Evolutionary conservation across 1,140 invertebrate species (phyloP), one percentile per base, ranked within the genome.

Genomic region (Papilio glaucus): DNA sequence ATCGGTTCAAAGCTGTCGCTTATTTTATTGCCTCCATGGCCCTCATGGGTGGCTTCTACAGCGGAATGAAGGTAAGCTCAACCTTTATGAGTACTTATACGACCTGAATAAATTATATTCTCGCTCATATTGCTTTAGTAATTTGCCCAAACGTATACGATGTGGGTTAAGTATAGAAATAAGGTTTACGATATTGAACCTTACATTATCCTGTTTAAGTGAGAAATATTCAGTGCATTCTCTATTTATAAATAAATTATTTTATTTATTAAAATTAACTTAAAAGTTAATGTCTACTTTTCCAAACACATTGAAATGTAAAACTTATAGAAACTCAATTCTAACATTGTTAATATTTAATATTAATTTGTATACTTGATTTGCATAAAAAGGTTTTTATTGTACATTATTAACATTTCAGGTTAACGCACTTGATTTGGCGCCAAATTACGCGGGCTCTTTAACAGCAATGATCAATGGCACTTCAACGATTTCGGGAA

Each of bases 381-480:
- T 71, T 37, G 9, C 15, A 77, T 45, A 67, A 78, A 29, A 71
- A 81, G 8, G 7, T 21, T 1, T 21, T 49, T 49, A 49, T 1
- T 21, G 18, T 21, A 18, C 1, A 8, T 45, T 60, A 77, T 74
- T 15, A 57, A 81, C 84, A 94, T 77, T 95, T 94, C 74, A 96
- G 92, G 95, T 96, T 0, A 98, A 97, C 84, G 96, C 97, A 13
- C 90, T 98, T 71, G 97, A 98, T 89, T 93, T 98, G 73, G 96
- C 96, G 57, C 96, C 97, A 10, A 97, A 97, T 91, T 97, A 96
- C 90, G 97, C 97, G 1, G 97, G 97, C 24, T 96, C 96, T 0
- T 82, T 98, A 53, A 98, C 97, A 94, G 97, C 97, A 1, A 95
- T 98, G 61, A 96, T 97, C 1, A 98, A 98, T 85, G 97, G 96